A percentile compares a stretch with the other conserved stretches of the same genome.
phyloP scores from a whole-genome alignment of 2,113 vertebrate species.

The Mixornis gularis region DNA sequence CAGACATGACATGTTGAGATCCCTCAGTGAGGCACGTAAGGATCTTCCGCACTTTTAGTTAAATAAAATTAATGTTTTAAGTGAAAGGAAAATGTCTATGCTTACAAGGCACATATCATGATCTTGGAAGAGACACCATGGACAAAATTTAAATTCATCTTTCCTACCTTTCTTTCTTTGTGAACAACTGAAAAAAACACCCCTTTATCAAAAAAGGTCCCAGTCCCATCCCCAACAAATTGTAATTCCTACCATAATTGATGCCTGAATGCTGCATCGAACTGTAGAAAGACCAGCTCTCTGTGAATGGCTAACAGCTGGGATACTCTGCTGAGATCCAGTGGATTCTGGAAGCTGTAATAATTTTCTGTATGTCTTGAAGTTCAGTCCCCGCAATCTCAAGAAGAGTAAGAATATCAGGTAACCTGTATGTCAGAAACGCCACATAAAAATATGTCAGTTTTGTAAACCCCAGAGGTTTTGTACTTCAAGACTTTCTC shows the following conservation, averaged over 20 bases:
- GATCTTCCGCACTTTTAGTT: not conserved
- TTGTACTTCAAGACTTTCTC: not conserved
- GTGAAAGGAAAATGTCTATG: not conserved
- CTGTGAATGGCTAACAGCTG: constrained; percentile 62
- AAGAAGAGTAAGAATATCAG: not conserved
- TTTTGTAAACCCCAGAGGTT: not conserved
- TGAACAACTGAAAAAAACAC: not conserved
- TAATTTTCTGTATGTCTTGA: constrained; percentile 71
- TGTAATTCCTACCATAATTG: constrained; percentile 57
- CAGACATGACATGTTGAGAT: not conserved
- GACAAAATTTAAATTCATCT: not conserved
- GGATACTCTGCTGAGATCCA: constrained; percentile 59
- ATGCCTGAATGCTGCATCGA: constrained; percentile 65
- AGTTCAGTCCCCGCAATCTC: constrained; percentile 66
- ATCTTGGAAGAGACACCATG: not conserved
- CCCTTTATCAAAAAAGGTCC: not conserved
- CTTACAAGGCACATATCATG: not conserved
- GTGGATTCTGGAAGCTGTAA: constrained; percentile 61
- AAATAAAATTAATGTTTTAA: not conserved
- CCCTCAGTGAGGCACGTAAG: not conserved
- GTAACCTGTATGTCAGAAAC: not conserved
- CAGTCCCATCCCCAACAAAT: not conserved
- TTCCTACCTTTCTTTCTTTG: not conserved
- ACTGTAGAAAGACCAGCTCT: constrained; percentile 71
- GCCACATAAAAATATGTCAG: not conserved